A percentile compares a stretch with the other conserved stretches of the same genome.
Conservation (phyloP, 2,797 vertebrate genomes). For the Trachops cirrhosus region DNA sequence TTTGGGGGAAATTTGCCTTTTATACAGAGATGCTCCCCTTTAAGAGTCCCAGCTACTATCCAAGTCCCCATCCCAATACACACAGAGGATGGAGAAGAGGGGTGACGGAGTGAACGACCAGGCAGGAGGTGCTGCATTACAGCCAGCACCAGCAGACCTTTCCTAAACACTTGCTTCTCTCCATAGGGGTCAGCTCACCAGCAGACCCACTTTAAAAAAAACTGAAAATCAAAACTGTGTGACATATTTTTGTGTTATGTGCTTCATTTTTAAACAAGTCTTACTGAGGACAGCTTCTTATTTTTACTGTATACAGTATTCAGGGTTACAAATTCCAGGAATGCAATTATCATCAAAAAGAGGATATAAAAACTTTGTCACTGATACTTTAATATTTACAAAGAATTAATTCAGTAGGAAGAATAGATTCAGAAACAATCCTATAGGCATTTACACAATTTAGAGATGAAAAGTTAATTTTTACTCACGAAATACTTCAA, state of each 20-base stretch:
- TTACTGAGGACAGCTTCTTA: not conserved
- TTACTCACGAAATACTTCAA: constrained; percentile 2
- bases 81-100: not conserved
- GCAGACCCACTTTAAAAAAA: not conserved
- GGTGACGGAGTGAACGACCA: not conserved
- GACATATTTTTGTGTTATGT: not conserved
- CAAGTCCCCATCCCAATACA: not conserved
- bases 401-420: constrained; percentile 13
- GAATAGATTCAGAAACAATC: not conserved
- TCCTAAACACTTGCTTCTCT: not conserved
- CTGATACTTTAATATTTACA: not conserved
- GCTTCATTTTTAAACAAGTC: not conserved
- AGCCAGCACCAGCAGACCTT: not conserved
- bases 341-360: not conserved
- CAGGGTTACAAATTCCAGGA: not conserved
- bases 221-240: not conserved
- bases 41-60: not conserved
- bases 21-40: not conserved
- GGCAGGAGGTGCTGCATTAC: not conserved
- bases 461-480: constrained; percentile 27
- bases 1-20: not conserved
- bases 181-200: not conserved
- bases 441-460: not conserved
- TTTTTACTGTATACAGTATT: constrained; percentile 1
- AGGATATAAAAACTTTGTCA: not conserved